phyloP scores from a whole-genome alignment of 2,797 vertebrate genomes.

The Onychomys leucogaster region DNA sequence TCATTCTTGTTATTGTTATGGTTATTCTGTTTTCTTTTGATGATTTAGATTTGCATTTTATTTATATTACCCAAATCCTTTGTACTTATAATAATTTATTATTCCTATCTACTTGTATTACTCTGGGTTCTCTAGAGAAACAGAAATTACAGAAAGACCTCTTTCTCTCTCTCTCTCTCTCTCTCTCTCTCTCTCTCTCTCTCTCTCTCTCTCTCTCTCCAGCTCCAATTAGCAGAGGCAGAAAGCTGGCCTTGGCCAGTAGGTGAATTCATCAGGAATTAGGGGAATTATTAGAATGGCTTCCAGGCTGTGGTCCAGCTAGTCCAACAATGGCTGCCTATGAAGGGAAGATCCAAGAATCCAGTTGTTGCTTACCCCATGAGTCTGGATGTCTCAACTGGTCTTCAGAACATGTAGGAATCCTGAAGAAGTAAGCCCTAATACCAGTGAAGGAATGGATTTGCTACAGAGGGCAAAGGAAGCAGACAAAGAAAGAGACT shows the following conservation, averaged over 20 bases:
- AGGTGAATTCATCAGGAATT: too few species aligned
- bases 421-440: neutral
- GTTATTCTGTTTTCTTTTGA: neutral
- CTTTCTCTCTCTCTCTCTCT: too few species aligned
- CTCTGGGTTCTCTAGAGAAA: neutral
- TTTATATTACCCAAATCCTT: neutral
- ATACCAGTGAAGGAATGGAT: neutral
- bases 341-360: neutral
- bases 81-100: neutral
- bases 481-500: neutral
- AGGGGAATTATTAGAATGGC: neutral
- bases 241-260: too few species aligned
- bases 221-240: too few species aligned
- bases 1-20: neutral
- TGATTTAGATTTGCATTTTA: neutral
- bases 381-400: neutral
- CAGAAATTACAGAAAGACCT: neutral
- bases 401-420: neutral
- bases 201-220: neutral
- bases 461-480: neutral
- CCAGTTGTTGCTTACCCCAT: neutral
- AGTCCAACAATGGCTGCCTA: neutral
- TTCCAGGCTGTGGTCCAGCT: neutral
- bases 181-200: neutral
- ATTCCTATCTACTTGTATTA: neutral